Base-by-base conservation (phyloP, 2,797 vertebrate genomes). In the Fringilla coelebs region DNA sequence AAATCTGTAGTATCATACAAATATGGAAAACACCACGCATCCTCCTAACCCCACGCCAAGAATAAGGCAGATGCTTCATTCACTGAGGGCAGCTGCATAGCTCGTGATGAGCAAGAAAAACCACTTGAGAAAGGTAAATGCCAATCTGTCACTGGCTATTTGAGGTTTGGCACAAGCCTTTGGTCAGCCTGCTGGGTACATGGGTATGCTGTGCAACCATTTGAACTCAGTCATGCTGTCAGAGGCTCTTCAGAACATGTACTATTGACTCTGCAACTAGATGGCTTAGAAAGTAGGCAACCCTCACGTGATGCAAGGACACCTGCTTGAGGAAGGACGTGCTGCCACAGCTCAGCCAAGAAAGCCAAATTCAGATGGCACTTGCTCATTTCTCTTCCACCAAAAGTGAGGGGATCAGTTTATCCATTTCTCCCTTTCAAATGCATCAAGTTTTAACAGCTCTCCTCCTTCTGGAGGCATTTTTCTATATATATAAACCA, bases 401-500 rank as follows among this genome's bases (percentile, higher is more conserved):
- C 63, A 62, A 10, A 60, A 98, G 67, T 80, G 74, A 93, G 77
- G 94, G 81, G 90, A 93, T 91, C 89, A 95, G 87, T 95, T 75
- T 93, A 95, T 71, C 92, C 93, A 91, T 91, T 85, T 92, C 91
- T 91, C 90, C 77, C 70, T 92, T 97, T 97, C 90, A 88, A 95
- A 96, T 61, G 60, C 84, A 45, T 89, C 90, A 83, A 96, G 90
- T 95, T 95, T 97, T 97, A 95, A 91, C 97, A 97, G 90, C 67
- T 78, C 90, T 97, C 94, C 76, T 93, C 74, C 92, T 97, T 94
- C 95, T 96, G 94, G 89, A 97, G 96, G 88, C 93, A 97, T 96
- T 96, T 97, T 94, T 97, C 92, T 96, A 92, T 89, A 93, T 81
- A 91, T 94, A 89, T 96, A 97, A 97, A 96, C 95, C 94, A 97